Percentiles rank a stretch among this genome's conserved stretches.
Conservation (phyloP, 2,797 vertebrate species). For the Triplophysa yarkandensis region DNA sequence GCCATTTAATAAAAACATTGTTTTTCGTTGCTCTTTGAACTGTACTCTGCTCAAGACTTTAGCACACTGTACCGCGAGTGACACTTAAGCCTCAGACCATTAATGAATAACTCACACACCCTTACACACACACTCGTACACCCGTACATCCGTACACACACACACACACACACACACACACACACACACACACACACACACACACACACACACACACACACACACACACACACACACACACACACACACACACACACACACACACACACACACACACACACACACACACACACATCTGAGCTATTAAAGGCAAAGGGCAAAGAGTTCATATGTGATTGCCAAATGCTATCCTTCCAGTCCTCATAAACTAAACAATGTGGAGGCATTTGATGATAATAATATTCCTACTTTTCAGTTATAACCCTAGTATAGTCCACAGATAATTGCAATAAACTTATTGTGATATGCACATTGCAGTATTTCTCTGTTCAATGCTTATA, state of each 20-base stretch:
- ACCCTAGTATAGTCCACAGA: no score
- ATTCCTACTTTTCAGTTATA: no score
- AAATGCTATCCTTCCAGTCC: not conserved
- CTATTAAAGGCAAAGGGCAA: conserved; percentile 15
- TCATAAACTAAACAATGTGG: not conserved
- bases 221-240: not conserved
- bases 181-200: no score
- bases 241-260: not conserved
- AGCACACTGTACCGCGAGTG: not conserved
- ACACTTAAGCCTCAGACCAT: conserved; percentile 6
- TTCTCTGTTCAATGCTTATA: no score
- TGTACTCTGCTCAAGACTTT: conserved; percentile 1
- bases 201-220: not conserved
- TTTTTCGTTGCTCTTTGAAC: conserved; percentile 50
- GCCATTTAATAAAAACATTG: conserved; percentile 61
- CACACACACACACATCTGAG: not conserved
- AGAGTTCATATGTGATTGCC: not conserved
- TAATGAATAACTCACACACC: conserved; percentile 28
- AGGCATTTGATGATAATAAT: not conserved
- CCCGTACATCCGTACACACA: no score
- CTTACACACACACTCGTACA: not conserved
- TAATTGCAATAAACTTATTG: no score
- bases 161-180: not conserved
- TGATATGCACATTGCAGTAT: no score
- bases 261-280: no score